A percentile compares a stretch with the other conserved stretches of the same genome.
These are phyloP conservation scores for Diabrotica balteata DNA, from an alignment of 2,888 invertebrate species.

Conservation along the genomic window DNA sequence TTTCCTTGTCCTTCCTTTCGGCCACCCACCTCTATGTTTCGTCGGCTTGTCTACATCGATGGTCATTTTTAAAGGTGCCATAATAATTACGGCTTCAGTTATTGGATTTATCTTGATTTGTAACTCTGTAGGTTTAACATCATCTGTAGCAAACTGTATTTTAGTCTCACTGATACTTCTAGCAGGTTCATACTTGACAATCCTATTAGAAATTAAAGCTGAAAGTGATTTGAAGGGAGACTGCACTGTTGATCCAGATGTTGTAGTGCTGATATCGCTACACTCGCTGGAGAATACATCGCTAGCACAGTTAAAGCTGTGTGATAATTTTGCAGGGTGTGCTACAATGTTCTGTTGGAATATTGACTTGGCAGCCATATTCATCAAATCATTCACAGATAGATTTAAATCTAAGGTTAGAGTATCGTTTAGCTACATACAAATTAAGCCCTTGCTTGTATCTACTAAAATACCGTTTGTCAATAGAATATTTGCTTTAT, in stretches of 20 bases:
- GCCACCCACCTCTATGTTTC: conserved; percentile 67
- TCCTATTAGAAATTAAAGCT: conserved; percentile 37
- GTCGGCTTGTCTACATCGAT: conserved; percentile 45
- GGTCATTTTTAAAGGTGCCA: conserved; percentile 33
- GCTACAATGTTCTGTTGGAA: conserved; percentile 52
- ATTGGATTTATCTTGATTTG: conserved; percentile 21
- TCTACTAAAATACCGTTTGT: conserved; percentile 61
- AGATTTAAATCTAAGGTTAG: conserved; percentile 60
- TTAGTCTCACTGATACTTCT: conserved; percentile 37
- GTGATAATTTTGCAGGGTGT: conserved; percentile 27
- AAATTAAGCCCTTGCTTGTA: conserved; percentile 60
- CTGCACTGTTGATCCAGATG: conserved; percentile 41
- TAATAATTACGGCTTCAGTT: conserved; percentile 13
- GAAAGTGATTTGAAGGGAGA: conserved; percentile 41
- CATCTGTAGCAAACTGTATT: conserved; percentile 23
- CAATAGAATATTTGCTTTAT: conserved; percentile 59
- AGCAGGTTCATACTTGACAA: conserved; percentile 34
- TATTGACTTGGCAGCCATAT: conserved; percentile 59
- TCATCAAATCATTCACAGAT: conserved; percentile 60
- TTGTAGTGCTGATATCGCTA: conserved; percentile 51
- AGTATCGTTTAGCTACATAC: conserved; percentile 61
- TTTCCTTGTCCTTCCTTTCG: conserved; percentile 67
- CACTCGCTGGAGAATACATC: conserved; percentile 58
- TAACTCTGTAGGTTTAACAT: conserved; percentile 13
- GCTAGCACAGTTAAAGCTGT: conserved; percentile 52